Evolutionary conservation across 2,113 vertebrate genomes (phyloP), one percentile per base, ranked within the genome.

Genomic region (Bufo bufo): DNA sequence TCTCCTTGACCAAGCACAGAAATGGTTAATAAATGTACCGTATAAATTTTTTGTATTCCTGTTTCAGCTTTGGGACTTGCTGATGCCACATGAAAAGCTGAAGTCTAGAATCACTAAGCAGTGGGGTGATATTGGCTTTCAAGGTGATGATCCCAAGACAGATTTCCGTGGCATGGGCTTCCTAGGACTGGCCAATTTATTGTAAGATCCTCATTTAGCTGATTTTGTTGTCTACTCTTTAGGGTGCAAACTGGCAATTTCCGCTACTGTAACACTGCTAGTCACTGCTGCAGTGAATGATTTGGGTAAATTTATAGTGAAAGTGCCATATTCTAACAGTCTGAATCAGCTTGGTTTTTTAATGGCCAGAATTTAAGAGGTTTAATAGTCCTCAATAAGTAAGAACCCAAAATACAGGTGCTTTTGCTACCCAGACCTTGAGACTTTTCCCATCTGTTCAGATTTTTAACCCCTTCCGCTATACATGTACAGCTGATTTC

Each of bases 131-230:
- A 98, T 99, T 69, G 98, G 98, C 90, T 99, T 99, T 93, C 98
- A 99, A 93, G 98, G 98, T 0, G 97, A 99, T 20, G 98, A 99
- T 89, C 98, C 98, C 43, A 99, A 99, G 94, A 99, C 98, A 10
- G 98, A 99, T 94, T 99, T 99, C 93, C 95, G 98, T 95, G 98
- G 98, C 93, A 99, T 99, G 98, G 98, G 98, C 86, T 92, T 99
- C 90, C 96, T 99, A 82, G 98, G 98, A 59, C 93, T 99, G 13
- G 93, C 95, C 80, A 99, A 99, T 90, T 96, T 99, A 45, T 91
- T 99, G 98, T 99, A 94, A 97, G 98, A 97, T 66, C 13, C 43
- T 54, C 20, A 63, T 33, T 72, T 7, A 50, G 5, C 6, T 66
- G 12, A 12, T 74, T 47, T 47, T 47, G 4, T 45, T 14, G 69